phyloP scores from a whole-genome alignment of 2,797 vertebrate species.

The Pseudochirops cupreus region DNA sequence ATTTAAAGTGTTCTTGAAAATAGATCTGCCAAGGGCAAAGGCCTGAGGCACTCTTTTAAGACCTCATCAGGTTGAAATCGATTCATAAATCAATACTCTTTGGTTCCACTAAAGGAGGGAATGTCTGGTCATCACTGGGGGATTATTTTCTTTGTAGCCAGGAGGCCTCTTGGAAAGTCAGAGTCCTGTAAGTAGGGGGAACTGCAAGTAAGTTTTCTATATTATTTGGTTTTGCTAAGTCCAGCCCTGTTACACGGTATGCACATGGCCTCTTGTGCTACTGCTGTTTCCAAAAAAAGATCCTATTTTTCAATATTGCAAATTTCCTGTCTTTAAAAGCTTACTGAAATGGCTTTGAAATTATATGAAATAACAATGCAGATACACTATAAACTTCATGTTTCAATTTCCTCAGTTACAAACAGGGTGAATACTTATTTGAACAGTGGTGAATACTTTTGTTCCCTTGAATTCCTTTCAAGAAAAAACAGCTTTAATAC shows the following conservation, averaged over 20 bases:
- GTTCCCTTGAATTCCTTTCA: constrained; percentile 21
- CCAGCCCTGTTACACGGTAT: background rate
- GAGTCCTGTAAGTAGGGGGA: no score
- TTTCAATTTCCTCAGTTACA: background rate
- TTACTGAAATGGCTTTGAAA: background rate
- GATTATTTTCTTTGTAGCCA: background rate
- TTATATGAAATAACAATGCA: background rate
- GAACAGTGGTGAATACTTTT: constrained; percentile 58
- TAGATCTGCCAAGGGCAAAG: no score
- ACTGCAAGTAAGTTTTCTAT: background rate
- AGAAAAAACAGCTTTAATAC: background rate
- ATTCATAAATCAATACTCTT: no score
- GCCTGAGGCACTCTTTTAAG: no score
- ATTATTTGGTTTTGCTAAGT: background rate
- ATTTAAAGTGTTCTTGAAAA: no score
- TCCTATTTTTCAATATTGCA: background rate
- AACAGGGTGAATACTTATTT: constrained; percentile 36
- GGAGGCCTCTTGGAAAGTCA: background rate
- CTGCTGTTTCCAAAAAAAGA: background rate
- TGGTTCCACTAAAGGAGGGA: background rate
- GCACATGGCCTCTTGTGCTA: background rate
- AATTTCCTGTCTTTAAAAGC: background rate
- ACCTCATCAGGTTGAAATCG: no score
- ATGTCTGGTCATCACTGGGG: background rate
- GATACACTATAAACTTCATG: background rate